A percentile compares a stretch with the other conserved stretches of the same genome.
Evolutionary conservation across 2,888 invertebrate species (phyloP).

Genomic region (Chrysolina haemoptera): DNA sequence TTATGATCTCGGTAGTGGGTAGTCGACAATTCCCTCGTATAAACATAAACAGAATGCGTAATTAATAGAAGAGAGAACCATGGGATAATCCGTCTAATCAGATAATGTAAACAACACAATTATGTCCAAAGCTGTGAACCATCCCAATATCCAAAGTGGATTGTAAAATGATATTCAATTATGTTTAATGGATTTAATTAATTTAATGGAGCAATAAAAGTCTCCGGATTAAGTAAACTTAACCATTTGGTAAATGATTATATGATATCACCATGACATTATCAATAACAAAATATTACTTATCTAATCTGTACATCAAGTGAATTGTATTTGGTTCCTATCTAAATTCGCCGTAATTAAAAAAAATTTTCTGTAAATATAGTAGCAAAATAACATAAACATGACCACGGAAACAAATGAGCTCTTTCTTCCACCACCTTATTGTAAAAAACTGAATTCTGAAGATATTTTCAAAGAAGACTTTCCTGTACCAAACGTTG

Average conservation of each 20-base stretch:
- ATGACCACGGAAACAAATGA: conserved; percentile 47
- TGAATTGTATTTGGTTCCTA: conserved; percentile 40
- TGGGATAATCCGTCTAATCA: background rate
- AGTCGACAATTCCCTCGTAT: background rate
- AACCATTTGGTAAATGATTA: conserved; percentile 58
- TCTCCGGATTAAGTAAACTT: conserved; percentile 54
- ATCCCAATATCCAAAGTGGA: conserved; percentile 14
- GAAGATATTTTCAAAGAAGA: conserved; percentile 46
- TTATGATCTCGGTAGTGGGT: too few species aligned
- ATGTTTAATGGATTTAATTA: conserved; percentile 56
- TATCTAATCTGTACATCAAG: conserved; percentile 54
- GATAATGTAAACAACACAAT: conserved; percentile 17
- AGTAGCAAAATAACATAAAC: conserved; percentile 27
- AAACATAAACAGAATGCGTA: too few species aligned
- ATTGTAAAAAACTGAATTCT: conserved; percentile 51
- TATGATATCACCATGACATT: conserved; percentile 58
- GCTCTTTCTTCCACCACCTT: conserved; percentile 59
- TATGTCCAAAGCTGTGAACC: conserved; percentile 19
- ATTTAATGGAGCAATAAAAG: conserved; percentile 57
- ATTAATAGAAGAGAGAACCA: background rate
- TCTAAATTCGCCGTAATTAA: conserved; percentile 40
- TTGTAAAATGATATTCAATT: conserved; percentile 32
- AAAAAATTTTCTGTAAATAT: conserved; percentile 29
- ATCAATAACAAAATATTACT: conserved; percentile 55
- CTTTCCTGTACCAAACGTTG: conserved; percentile 63